A percentile compares a stretch with the other conserved stretches of the same genome.
phyloP scores from a whole-genome alignment of 2,888 invertebrate genomes.

The Psylliodes chrysocephalus region DNA sequence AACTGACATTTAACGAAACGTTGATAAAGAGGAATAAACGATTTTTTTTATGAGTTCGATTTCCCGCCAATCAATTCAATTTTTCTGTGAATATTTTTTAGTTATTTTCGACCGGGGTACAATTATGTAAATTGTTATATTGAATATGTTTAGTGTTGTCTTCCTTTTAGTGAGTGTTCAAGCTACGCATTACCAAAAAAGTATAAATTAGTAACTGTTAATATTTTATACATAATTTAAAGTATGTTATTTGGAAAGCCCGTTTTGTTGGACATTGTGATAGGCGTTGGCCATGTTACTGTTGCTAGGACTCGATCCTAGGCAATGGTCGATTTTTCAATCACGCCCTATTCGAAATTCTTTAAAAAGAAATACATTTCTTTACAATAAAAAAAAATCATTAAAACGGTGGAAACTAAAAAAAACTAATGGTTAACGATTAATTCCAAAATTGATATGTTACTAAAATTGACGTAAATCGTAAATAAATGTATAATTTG shows the following conservation, averaged over 20 bases:
- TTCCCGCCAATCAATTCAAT: neutral
- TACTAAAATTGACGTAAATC: no score
- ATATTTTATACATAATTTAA: constrained; percentile 67
- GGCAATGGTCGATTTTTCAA: constrained; percentile 52
- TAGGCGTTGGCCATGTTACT: constrained; percentile 66
- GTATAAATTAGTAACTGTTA: constrained; percentile 64
- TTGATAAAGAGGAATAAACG: no score
- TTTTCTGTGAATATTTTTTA: constrained; percentile 9
- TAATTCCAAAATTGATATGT: no score
- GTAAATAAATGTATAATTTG: no score
- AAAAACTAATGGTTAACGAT: no score
- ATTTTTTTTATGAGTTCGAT: neutral
- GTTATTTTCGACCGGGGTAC: constrained; percentile 20
- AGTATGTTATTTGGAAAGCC: constrained; percentile 65
- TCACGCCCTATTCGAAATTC: constrained; percentile 48
- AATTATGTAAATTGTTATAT: constrained; percentile 38
- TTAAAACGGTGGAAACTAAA: no score
- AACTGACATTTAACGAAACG: no score
- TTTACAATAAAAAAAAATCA: neutral
- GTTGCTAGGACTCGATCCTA: constrained; percentile 64
- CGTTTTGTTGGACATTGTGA: constrained; percentile 67
- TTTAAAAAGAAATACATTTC: neutral
- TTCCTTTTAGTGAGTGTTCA: constrained; percentile 64
- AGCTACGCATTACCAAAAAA: constrained; percentile 65
- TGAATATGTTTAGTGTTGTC: constrained; percentile 61